A percentile compares a stretch with the other conserved stretches of the same genome.
Evolutionary conservation across 2,797 vertebrate species (phyloP).

Genomic region (Rhinogobio ventralis): DNA sequence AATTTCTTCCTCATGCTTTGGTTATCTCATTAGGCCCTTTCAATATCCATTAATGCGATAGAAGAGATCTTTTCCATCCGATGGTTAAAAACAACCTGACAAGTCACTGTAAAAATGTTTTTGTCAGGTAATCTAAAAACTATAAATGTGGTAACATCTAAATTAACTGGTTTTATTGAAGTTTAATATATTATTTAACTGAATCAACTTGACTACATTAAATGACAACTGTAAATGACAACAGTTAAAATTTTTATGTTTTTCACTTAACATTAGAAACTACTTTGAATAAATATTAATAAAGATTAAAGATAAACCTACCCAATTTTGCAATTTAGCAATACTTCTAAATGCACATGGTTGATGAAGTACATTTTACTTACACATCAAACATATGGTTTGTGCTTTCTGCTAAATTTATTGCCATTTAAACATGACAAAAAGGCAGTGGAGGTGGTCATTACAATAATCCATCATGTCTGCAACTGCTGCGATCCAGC

Average conservation of each 20-base stretch:
- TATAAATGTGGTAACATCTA: not conserved
- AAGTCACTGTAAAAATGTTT: not conserved
- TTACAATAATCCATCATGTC: conserved; percentile 99
- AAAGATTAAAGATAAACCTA: conserved; percentile 83
- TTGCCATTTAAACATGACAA: conserved; percentile 98
- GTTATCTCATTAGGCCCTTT: conserved; percentile 1
- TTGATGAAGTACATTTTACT: conserved; percentile 89
- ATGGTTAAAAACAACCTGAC: conserved; percentile 24
- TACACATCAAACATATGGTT: conserved; percentile 89
- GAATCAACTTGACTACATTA: not conserved
- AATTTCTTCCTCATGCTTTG: conserved; percentile 41
- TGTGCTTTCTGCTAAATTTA: conserved; percentile 83
- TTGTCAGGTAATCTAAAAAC: not conserved
- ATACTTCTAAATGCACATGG: conserved; percentile 75
- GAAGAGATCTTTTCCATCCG: not conserved
- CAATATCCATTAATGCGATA: not conserved
- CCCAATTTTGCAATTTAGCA: conserved; percentile 63
- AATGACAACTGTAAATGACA: not conserved
- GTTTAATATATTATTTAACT: not conserved
- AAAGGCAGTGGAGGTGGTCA: conserved; percentile 88
- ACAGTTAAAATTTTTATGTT: not conserved
- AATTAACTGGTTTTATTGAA: not conserved
- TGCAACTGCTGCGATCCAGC: conserved; percentile 87
- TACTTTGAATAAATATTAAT: conserved; percentile 35
- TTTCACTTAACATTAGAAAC: conserved; percentile 16